Conservation (phyloP, 1,140 invertebrate species). For the Camponotus pennsylvanicus region DNA sequence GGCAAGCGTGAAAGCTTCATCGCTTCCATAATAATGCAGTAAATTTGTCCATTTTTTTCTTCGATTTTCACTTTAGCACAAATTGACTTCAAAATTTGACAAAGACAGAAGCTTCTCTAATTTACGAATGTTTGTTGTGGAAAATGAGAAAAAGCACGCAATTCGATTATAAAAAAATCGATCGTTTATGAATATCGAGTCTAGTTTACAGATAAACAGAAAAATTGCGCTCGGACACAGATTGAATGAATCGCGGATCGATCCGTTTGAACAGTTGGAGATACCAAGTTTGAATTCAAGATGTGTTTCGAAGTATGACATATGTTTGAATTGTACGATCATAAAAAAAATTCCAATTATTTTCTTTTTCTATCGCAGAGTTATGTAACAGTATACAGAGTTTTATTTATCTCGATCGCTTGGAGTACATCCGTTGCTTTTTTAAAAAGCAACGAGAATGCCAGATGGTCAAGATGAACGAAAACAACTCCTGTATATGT, state of each 20-base stretch:
- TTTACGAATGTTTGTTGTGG: neutral
- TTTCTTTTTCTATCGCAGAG: conserved; percentile 53
- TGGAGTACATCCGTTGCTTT: neutral
- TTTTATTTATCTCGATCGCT: conserved; percentile 29
- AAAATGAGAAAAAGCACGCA: neutral
- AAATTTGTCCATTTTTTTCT: neutral
- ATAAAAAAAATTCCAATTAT: neutral
- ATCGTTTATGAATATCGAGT: conserved; percentile 17
- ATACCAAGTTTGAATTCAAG: neutral
- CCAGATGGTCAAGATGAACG: conserved; percentile 21
- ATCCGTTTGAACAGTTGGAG: neutral
- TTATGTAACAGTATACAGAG: conserved; percentile 54
- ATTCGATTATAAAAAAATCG: neutral
- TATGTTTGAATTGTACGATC: neutral
- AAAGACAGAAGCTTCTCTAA: neutral
- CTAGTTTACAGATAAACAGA: conserved; percentile 60
- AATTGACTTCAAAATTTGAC: conserved; percentile 10
- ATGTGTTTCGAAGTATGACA: neutral
- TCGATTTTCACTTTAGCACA: neutral
- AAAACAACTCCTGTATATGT: conserved; percentile 25
- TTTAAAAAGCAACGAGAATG: neutral
- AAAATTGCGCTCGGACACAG: neutral
- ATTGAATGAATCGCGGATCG: neutral
- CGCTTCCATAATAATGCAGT: neutral
- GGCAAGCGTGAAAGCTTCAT: neutral